Evolutionary conservation across 1,140 invertebrate species (phyloP).

Genomic region (Cotesia vestalis): DNA sequence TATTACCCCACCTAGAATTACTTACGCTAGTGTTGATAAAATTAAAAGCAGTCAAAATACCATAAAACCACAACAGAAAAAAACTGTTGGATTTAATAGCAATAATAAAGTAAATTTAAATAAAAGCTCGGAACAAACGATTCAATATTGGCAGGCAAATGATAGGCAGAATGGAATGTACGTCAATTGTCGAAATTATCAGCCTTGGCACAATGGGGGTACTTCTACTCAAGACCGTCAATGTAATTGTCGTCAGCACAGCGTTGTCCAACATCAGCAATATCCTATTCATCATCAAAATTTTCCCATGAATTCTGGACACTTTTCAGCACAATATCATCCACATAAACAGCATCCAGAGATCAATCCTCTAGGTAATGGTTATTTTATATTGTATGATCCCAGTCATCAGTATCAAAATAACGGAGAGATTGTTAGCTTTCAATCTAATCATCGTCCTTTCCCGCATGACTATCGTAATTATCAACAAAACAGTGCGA

Average conservation of each 20-base stretch:
- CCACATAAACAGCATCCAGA: no score
- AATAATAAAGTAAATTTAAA: background rate
- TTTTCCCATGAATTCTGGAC: no score
- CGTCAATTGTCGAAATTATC: background rate
- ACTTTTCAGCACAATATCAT: no score
- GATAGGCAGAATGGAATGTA: background rate
- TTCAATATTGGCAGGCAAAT: background rate
- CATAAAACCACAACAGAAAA: conserved; percentile 24
- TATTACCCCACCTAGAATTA: conserved; percentile 50
- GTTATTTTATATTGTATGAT: no score
- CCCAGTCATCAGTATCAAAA: no score
- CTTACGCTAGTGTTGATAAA: conserved; percentile 46
- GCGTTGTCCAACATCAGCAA: background rate
- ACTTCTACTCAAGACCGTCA: background rate
- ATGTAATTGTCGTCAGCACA: background rate
- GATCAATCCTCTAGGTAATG: no score
- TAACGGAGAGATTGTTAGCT: no score
- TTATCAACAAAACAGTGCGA: no score
- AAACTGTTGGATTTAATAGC: background rate
- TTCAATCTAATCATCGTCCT: no score
- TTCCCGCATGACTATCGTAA: no score
- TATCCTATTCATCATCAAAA: background rate
- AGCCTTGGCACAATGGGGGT: background rate
- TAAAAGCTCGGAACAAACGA: background rate
- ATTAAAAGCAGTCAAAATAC: conserved; percentile 21